These are phyloP conservation scores for Tarsius wallacei DNA, from an alignment of 2,797 vertebrate species.

Conservation along the genomic window DNA sequence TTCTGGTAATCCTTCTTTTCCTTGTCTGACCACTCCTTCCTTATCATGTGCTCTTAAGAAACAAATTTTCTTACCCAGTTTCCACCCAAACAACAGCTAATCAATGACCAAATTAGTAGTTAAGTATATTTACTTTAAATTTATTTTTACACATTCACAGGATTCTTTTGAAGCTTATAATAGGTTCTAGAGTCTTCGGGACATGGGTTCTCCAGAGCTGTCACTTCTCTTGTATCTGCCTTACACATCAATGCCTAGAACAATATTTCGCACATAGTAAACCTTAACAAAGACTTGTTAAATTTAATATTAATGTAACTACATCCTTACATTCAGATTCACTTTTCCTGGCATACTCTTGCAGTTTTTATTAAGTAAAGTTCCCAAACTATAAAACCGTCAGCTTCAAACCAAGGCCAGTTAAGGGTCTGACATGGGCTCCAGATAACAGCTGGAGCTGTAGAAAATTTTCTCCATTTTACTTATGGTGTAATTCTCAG, in stretches of 20 bases:
- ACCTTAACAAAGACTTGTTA: not conserved
- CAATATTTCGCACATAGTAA: not conserved
- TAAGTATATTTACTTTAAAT: not conserved
- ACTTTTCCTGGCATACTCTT: not conserved
- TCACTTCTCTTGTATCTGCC: not conserved
- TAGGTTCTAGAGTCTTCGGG: not conserved
- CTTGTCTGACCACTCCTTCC: not conserved
- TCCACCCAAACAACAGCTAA: constrained; percentile 49
- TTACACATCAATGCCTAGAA: not conserved
- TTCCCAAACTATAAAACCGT: not conserved
- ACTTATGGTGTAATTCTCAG: not conserved
- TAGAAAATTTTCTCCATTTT: not conserved
- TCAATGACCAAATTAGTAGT: not conserved
- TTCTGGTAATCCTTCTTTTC: not conserved
- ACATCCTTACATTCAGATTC: not conserved
- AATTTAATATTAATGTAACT: not conserved
- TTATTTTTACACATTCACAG: not conserved
- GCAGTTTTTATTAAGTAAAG: not conserved
- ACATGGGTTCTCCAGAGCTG: not conserved
- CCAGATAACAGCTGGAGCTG: not conserved
- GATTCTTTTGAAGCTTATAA: not conserved
- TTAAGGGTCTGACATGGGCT: not conserved
- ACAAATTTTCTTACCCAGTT: not conserved
- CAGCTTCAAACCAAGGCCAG: not conserved
- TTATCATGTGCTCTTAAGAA: constrained; percentile 32